These are phyloP conservation scores for Rousettus madagascariensis DNA, from an alignment of 2,797 vertebrate genomes.

Conservation along the genomic window DNA sequence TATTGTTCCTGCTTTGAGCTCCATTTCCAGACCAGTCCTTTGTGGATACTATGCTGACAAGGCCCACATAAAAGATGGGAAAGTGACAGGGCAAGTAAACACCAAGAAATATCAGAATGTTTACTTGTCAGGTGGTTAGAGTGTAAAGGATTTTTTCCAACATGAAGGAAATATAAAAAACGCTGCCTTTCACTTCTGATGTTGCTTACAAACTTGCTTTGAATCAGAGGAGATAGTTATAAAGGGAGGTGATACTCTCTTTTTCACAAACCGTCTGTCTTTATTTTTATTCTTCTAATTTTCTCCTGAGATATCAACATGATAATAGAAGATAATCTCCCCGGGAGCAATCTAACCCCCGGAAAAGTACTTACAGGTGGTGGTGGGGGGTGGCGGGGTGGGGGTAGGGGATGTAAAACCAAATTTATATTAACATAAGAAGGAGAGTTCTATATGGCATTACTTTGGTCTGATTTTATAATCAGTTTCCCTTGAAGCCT, in stretches of 20 bases:
- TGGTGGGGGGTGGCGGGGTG: no score
- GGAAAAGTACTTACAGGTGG: background rate
- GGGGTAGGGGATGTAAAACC: background rate
- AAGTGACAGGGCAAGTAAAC: background rate
- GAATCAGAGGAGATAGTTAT: background rate
- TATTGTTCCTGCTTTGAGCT: background rate
- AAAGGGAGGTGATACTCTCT: background rate
- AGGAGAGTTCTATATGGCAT: background rate
- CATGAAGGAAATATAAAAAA: background rate
- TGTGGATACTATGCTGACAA: background rate
- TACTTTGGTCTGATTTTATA: background rate
- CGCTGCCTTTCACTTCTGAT: background rate
- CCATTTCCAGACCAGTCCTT: background rate
- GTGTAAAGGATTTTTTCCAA: background rate
- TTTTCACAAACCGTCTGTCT: background rate
- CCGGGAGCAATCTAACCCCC: background rate
- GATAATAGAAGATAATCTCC: background rate
- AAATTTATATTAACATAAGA: background rate
- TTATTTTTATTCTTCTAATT: slow-evolving; percentile 38
- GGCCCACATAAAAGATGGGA: background rate
- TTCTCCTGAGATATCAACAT: background rate
- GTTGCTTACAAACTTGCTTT: background rate
- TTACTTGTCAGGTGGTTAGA: background rate
- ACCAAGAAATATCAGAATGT: background rate
- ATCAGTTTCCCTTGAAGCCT: background rate